Base-by-base conservation (phyloP, 35 echinoderm and acorn worm species). In the Hemicentrotus pulcherrimus region DNA sequence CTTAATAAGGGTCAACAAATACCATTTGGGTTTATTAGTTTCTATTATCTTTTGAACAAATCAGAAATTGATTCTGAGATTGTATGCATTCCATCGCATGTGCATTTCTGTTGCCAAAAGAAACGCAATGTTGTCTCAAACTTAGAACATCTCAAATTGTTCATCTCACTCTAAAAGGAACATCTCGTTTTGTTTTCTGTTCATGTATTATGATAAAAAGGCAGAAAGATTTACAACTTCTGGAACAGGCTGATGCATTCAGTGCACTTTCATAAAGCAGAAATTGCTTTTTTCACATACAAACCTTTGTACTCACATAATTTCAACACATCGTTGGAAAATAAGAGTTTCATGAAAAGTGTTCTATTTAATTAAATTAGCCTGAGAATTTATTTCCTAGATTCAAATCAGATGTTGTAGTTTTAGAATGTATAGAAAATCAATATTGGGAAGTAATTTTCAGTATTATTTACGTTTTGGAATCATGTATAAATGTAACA, bases 381-480 rank as follows among this genome's bases (percentile, higher is more conserved):
- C 12, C 50, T 9, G 15, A 55, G 50, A 55, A 12, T 55, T 55
- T 0, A 55, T 55, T 55, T 55, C 50, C 50, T 55, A 11, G 15
- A 55, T 55, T 55, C 50, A 55, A 55, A 10, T 28, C 24, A 78
- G 65, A n/a, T 78, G 9, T 78, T 7, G 65, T 78, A n/a, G 65
- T 78, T 78, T 70, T 78, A 78, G 65, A 78, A n/a, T 78, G 65
- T 78, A 78, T 5, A 78, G 65, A 28, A 7, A 6, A 78, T 28
- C 22, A 78, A 78, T 78, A 78, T n/a, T 78, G 2, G 65, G 65
- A 78, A 28, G 65, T 22, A 78, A 78, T 28, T 78, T 78, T n/a
- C 65, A 78, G 65, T 78, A 78, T 78, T 78, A 78, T 78, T 78
- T 78, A 78, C n/a, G 65, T 78, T 78, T 55, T 22, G 65, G 65